Evolutionary conservation across 2,888 invertebrate species (phyloP), one percentile per base, ranked within the genome.

Genomic region (Lottia scabra): DNA sequence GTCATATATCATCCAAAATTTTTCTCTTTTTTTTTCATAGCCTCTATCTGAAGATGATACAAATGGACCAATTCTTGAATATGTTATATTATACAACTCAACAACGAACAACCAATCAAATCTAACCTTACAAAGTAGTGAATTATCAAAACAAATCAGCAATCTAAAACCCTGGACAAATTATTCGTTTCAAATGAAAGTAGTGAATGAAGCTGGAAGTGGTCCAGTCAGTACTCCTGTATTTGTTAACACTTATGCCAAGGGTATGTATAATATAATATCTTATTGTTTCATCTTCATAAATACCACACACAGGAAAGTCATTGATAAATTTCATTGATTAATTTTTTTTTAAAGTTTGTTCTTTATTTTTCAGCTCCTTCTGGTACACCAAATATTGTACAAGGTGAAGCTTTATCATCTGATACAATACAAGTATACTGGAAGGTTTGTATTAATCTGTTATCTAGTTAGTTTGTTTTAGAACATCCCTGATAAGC

Each of bases 101-200:
- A n/a, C 30, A 23, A 3, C n/a, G 1, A 27, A 8, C 65, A 62
- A 15, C 23, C 19, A 43, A 38, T 43, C 65, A 65, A 27, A 38
- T 65, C 16, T 27, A 44, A 15, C 27, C 8, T 72, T 78, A 43
- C 68, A 68, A 43, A 67, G 63, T 63, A 64, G 27, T 45, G 13
- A 38, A 27, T 6, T 68, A 48, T 26, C 43, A 15, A 62, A 70
- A 77, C 66, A 75, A 75, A 30, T 72, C 75, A 16, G 75, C 74
- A 15, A 76, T 77, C 56, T 86, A 68, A 80, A 75, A 56, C 84
- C 86, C 66, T 85, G 84, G 83, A 84, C 77, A 65, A 72, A 74
- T 74, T 85, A 84, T 71, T 75, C 76, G 70, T 72, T 86, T 16
- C 73, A 75, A 43, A 68, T 86, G 43, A 74, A 74, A 63, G 79